Percentiles rank a stretch among this genome's conserved stretches.
phyloP scores from a whole-genome alignment of 2,888 invertebrate species.

The Amphimallon solstitiale region DNA sequence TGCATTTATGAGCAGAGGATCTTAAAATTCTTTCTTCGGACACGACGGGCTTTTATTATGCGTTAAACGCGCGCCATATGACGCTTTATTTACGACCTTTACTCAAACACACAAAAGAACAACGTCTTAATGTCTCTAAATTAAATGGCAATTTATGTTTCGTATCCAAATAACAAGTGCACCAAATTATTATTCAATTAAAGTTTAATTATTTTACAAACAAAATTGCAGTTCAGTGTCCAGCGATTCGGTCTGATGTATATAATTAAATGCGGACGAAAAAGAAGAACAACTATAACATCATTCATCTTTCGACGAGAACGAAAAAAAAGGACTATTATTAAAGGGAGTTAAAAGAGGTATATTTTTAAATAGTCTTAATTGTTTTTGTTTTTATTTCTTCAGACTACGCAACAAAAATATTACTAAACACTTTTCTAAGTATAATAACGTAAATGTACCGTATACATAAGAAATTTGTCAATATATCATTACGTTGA shows the following conservation, averaged over 20 bases:
- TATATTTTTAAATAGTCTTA: constrained; percentile 1
- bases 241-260: background rate
- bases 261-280: constrained; percentile 3
- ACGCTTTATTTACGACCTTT: background rate
- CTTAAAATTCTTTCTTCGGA: too few relatives aligned
- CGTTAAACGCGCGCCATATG: too few relatives aligned
- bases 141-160: background rate
- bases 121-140: constrained; percentile 3
- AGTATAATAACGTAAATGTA: background rate
- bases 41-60: too few relatives aligned
- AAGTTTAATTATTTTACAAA: constrained; percentile 27
- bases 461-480: background rate
- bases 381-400: constrained; percentile 10
- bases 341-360: constrained; percentile 10
- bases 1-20: too few relatives aligned
- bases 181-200: constrained; percentile 31
- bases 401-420: background rate
- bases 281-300: background rate
- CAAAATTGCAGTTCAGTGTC: constrained; percentile 22
- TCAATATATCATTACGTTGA: constrained; percentile 7
- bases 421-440: too few relatives aligned
- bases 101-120: constrained; percentile 8
- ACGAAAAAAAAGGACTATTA: background rate
- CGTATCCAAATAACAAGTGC: background rate
- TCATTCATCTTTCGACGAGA: constrained; percentile 1